Percentiles rank a stretch among this genome's conserved stretches.
Evolutionary conservation across 53 echinoderm and acorn worm species (phyloP).

Genomic region (Holothuria leucospilota): DNA sequence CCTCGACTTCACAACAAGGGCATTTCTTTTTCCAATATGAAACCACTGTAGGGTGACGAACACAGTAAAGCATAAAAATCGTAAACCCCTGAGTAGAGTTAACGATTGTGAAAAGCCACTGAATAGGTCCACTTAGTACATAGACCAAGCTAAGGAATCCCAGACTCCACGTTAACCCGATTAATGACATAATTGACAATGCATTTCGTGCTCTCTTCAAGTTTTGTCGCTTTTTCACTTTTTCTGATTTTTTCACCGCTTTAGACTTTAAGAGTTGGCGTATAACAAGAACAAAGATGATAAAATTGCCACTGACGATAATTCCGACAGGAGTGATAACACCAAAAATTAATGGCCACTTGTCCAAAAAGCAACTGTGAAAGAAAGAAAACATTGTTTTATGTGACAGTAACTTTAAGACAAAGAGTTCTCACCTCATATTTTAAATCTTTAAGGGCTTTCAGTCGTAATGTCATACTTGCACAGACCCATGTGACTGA

Average conservation of each 20-base stretch:
- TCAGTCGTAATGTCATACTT: too few relatives aligned
- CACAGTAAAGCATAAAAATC: constrained; percentile 85
- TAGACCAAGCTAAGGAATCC: constrained; percentile 79
- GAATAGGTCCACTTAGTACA: constrained; percentile 67
- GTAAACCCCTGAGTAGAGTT: constrained; percentile 86
- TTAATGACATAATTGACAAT: constrained; percentile 72
- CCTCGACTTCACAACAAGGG: constrained; percentile 6
- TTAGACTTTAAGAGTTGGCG: constrained; percentile 22
- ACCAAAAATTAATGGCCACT: constrained; percentile 14
- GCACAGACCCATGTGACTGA: too few relatives aligned
- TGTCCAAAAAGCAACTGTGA: constrained; percentile 29
- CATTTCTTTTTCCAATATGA: constrained; percentile 45
- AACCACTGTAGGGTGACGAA: constrained; percentile 73
- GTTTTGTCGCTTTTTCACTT: constrained; percentile 53
- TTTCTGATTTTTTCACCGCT: constrained; percentile 4
- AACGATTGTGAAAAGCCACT: constrained; percentile 76
- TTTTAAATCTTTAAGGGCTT: too few relatives aligned
- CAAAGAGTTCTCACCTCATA: too few relatives aligned
- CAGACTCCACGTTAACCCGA: constrained; percentile 81
- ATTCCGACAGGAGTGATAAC: constrained; percentile 1
- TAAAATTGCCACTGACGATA: background rate
- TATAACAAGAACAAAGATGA: constrained; percentile 37
- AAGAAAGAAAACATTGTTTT: background rate
- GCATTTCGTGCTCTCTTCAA: constrained; percentile 75
- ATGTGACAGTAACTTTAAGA: too few relatives aligned